These are phyloP conservation scores for Mythimna loreyi DNA, from an alignment of 2,888 invertebrate genomes.

Conservation along the genomic window DNA sequence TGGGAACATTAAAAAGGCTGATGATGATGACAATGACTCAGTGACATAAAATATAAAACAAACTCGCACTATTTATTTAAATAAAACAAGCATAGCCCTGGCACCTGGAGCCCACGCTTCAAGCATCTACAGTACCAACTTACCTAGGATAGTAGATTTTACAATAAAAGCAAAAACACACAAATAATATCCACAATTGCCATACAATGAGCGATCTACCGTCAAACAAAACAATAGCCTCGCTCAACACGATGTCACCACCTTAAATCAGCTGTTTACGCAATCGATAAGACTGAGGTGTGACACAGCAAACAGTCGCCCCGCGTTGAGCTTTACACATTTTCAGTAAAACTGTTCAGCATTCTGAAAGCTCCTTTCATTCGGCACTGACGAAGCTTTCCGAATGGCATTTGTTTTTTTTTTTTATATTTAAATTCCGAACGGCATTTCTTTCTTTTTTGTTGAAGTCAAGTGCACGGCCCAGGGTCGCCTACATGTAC, in stretches of 20 bases:
- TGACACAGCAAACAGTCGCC: slow-evolving; percentile 33
- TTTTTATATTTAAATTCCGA: not conserved
- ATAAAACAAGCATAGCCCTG: no score
- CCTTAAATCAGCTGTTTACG: slow-evolving; percentile 43
- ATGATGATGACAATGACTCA: no score
- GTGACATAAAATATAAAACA: no score
- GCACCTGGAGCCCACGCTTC: no score
- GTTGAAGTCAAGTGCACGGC: not conserved
- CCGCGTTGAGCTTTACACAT: slow-evolving; percentile 15
- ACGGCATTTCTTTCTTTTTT: no score
- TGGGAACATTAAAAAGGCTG: no score
- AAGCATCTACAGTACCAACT: no score
- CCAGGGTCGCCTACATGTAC: not conserved
- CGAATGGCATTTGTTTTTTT: not conserved
- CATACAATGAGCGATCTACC: not conserved
- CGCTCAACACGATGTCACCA: slow-evolving; percentile 33
- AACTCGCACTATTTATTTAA: no score
- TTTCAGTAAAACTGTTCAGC: slow-evolving; percentile 11
- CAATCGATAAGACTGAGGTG: slow-evolving; percentile 45
- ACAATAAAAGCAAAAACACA: no score
- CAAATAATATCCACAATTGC: not conserved
- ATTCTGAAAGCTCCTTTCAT: slow-evolving; percentile 41
- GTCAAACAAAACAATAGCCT: not conserved
- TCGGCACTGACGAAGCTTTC: not conserved
- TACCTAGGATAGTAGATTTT: no score